These are phyloP conservation scores for Drosophila mimetica DNA, from an alignment of 2,888 invertebrate genomes.

Conservation along the genomic window DNA sequence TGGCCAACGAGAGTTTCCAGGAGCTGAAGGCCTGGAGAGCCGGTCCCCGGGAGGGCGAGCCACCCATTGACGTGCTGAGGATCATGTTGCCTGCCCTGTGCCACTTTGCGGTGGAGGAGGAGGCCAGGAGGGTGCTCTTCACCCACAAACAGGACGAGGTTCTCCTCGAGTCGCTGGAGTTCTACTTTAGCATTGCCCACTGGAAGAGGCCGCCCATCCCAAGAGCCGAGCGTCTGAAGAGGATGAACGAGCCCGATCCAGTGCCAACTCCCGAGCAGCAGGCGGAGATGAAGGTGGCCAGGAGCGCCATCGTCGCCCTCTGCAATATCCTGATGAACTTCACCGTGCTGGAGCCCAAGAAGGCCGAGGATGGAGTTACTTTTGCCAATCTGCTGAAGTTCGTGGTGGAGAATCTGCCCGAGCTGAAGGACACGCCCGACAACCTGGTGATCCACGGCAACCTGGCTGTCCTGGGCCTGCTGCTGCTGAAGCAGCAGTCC, in stretches of 20 bases:
- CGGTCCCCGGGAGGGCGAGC: slow-evolving; percentile 87
- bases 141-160: slow-evolving; percentile 92
- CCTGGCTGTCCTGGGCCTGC: slow-evolving; percentile 91
- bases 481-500: slow-evolving; percentile 93
- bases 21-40: slow-evolving; percentile 88
- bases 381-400: slow-evolving; percentile 93
- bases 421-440: slow-evolving; percentile 92
- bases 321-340: slow-evolving; percentile 97
- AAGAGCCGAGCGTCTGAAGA: slow-evolving; percentile 91
- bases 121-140: slow-evolving; percentile 91
- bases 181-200: slow-evolving; percentile 94
- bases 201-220: slow-evolving; percentile 93
- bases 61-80: slow-evolving; percentile 89
- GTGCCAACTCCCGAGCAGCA: slow-evolving; percentile 90
- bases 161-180: slow-evolving; percentile 91
- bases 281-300: slow-evolving; percentile 93
- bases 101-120: slow-evolving; percentile 95
- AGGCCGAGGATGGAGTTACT: slow-evolving; percentile 90
- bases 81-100: slow-evolving; percentile 95
- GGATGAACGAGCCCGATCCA: slow-evolving; percentile 90
- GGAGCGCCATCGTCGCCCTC: slow-evolving; percentile 93
- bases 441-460: slow-evolving; percentile 94
- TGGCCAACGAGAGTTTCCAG: slow-evolving; percentile 93
- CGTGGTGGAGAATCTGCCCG: slow-evolving; percentile 93
- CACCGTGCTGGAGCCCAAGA: slow-evolving; percentile 93